Conservation (phyloP, 1,140 invertebrate genomes). For the Heliconius eleuchia region DNA sequence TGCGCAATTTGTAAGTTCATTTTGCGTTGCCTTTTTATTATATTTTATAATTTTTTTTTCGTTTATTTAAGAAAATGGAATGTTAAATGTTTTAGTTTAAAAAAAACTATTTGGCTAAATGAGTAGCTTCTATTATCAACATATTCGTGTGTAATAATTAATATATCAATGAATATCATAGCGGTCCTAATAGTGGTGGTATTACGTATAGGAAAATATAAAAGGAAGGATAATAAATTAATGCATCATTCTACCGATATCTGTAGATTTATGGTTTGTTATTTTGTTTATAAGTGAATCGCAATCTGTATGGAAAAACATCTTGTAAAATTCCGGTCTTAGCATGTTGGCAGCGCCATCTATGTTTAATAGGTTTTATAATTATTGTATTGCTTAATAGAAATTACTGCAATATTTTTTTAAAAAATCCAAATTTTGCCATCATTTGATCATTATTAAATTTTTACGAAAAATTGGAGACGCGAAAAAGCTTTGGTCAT, state of each 20-base stretch:
- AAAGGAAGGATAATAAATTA: neutral
- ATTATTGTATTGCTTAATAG: neutral
- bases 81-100: neutral
- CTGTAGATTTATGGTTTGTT: neutral
- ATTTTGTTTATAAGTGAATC: neutral
- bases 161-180: neutral
- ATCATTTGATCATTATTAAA: too few species aligned
- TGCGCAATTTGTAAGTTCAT: conserved; percentile 23
- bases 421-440: too few species aligned
- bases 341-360: neutral
- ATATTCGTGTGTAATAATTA: neutral
- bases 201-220: neutral
- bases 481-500: too few species aligned
- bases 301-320: neutral
- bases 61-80: neutral
- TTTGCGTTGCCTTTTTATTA: neutral
- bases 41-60: neutral
- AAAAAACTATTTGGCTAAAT: neutral
- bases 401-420: too few species aligned
- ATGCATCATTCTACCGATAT: neutral
- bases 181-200: too few species aligned
- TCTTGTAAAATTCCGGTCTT: neutral
- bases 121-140: neutral
- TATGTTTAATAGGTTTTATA: neutral
- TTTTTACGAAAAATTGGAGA: too few species aligned